phyloP scores from a whole-genome alignment of 2,113 vertebrate genomes.

The Oophaga pumilio region DNA sequence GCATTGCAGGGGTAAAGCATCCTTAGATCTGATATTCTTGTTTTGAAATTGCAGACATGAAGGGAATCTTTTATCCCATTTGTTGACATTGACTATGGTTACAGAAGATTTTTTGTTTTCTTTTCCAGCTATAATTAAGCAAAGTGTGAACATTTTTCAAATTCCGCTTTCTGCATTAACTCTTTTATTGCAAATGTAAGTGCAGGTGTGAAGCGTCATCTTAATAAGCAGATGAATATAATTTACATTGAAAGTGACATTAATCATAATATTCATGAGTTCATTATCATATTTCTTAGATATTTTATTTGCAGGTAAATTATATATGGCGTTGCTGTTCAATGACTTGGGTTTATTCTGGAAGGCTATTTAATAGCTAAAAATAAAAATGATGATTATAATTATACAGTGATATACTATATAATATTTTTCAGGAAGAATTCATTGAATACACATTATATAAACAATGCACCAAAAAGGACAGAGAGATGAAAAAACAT shows the following conservation, averaged over 20 bases:
- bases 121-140: constrained; percentile 5
- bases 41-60: neutral
- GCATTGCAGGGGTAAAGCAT: too few relatives aligned
- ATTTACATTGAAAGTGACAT: constrained; percentile 56
- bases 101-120: neutral
- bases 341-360: neutral
- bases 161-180: constrained; percentile 33
- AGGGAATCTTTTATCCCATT: constrained; percentile 1
- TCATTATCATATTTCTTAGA: constrained; percentile 52
- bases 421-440: too few relatives aligned
- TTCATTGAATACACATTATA: too few relatives aligned
- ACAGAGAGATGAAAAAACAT: too few relatives aligned
- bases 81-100: neutral
- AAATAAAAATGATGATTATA: neutral
- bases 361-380: constrained; percentile 21
- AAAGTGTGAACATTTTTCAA: constrained; percentile 42
- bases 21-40: neutral
- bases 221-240: constrained; percentile 57
- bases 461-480: too few relatives aligned
- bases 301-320: constrained; percentile 56
- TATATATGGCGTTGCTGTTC: constrained; percentile 46
- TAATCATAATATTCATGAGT: constrained; percentile 59
- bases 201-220: constrained; percentile 56
- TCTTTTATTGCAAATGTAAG: constrained; percentile 35
- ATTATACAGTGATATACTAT: too few relatives aligned